Evolutionary conservation across 2,113 vertebrate species (phyloP), one percentile per base, ranked within the genome.

Genomic region (Oncorhynchus mykiss): DNA sequence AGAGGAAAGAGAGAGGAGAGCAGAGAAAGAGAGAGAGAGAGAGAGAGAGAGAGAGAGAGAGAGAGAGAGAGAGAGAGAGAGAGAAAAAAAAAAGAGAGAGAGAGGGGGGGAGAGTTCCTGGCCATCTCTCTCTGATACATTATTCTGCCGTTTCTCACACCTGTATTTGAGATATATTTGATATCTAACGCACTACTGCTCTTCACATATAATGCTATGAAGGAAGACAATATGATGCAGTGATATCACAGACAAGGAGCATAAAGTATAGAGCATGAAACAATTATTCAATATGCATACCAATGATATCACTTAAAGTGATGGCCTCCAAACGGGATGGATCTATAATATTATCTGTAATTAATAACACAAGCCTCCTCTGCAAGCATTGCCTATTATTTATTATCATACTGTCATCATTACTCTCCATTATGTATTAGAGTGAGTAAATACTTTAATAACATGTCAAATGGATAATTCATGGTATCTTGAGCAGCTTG

Each of bases 261-360:
- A 80, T 71, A 72, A 82, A 74, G 82, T 83, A 67, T 86, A 88
- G 78, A 74, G 83, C 75, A 81, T 85, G 83, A 85, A 86, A 88
- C 85, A n/a, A 89, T 88, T 86, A 82, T 86, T 83, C 84, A 72
- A 88, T 86, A 80, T 45, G 80, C 81, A 78, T 89, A 85, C 83
- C 86, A 78, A 89, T 87, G 76, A 8, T 1, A 22, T 65, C 45
- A 4, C 27, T 49, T 3, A 3, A 54, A 27, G 27, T 51, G 25
- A 62, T 64, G 34, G n/a, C 14, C 67, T 25, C 69, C 51, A 4
- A 59, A 62, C 67, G 18, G 49, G 20, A 65, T 71, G 34, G 48
- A 12, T 69, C 48, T 49, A 31, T 65, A 48, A 51, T 71, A 49
- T 49, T 64, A 27, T 71, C 13, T 59, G 29, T 71, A 48, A 49